phyloP scores from a whole-genome alignment of 2,113 vertebrate genomes.

The Gallinago media region DNA sequence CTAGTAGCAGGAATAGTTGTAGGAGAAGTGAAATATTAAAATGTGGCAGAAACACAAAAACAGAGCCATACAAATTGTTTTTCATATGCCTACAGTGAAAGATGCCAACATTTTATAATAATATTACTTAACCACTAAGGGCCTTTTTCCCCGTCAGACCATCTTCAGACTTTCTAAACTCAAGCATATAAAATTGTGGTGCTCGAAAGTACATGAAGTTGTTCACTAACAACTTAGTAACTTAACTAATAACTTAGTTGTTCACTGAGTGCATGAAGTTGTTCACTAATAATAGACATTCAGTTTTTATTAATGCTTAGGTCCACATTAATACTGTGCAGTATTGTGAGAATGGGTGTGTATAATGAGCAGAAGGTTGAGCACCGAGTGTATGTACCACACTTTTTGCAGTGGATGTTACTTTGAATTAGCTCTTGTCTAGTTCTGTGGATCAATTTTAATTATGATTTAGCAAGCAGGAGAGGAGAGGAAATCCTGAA shows the following conservation, averaged over 20 bases:
- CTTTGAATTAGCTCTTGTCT: background rate
- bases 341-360: accelerated
- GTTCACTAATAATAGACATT: background rate
- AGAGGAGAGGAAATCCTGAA: background rate
- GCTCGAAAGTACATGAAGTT: background rate
- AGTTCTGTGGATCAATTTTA: background rate
- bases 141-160: background rate
- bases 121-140: background rate
- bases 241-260: too few relatives aligned
- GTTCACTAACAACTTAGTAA: background rate
- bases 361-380: background rate
- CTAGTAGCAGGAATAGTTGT: background rate
- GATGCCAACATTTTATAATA: background rate
- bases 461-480: background rate
- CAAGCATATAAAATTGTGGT: background rate
- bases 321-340: background rate
- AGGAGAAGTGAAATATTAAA: background rate
- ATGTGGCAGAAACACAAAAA: background rate
- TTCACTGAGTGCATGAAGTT: background rate
- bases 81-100: background rate
- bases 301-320: background rate
- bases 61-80: background rate
- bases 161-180: background rate
- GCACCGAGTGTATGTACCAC: accelerated
- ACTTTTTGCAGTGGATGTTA: background rate